phyloP scores from a whole-genome alignment of 2,888 invertebrate genomes.

The Tuta absoluta region DNA sequence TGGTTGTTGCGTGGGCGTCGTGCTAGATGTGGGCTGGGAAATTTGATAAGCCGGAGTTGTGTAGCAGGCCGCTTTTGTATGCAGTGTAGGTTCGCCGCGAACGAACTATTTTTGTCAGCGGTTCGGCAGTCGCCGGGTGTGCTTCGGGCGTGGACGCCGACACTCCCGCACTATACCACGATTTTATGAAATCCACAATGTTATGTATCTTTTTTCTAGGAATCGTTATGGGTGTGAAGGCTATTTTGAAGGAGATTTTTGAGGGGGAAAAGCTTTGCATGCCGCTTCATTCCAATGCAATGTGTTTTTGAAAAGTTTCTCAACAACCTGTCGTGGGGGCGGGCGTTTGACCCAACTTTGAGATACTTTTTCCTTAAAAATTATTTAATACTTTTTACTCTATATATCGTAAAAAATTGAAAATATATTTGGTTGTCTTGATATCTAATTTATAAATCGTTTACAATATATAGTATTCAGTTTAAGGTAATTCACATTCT shows the following conservation, averaged over 20 bases:
- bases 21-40: slow-evolving; percentile 70
- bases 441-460: neutral
- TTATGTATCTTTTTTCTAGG: slow-evolving; percentile 29
- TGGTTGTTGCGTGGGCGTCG: slow-evolving; percentile 49
- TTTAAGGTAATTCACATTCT: neutral
- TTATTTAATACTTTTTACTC: neutral
- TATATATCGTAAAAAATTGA: no score
- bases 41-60: slow-evolving; percentile 75
- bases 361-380: neutral
- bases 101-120: slow-evolving; percentile 70
- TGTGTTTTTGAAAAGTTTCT: neutral
- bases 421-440: neutral
- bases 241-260: neutral
- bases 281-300: slow-evolving; percentile 8
- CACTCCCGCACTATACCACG: slow-evolving; percentile 27
- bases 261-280: slow-evolving; percentile 3
- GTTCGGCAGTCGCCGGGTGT: slow-evolving; percentile 42
- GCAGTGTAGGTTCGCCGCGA: slow-evolving; percentile 57
- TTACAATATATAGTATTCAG: neutral
- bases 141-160: slow-evolving; percentile 46
- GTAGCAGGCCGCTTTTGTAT: slow-evolving; percentile 75
- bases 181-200: slow-evolving; percentile 32
- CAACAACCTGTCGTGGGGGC: no score
- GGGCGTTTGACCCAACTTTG: neutral
- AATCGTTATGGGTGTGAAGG: neutral